Evolutionary conservation across 2,888 invertebrate genomes (phyloP), one percentile per base, ranked within the genome.

Genomic region (Pyrrhia umbra): DNA sequence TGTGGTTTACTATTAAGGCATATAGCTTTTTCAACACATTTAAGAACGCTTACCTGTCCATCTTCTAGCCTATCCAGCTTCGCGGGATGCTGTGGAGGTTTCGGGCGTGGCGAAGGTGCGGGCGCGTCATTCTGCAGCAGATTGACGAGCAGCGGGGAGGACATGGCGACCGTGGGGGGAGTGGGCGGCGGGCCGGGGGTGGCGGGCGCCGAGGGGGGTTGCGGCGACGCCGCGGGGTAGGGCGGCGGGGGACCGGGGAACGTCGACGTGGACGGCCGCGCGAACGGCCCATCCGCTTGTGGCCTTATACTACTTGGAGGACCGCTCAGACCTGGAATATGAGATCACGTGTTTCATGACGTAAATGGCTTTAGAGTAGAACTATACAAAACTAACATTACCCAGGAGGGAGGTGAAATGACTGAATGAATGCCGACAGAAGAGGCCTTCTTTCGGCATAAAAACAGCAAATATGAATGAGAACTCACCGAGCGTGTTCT

Each of bases 101-200:
- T 91, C 75, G 89, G 69, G 58, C 90, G 72, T 8, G 90, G 90
- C 73, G 90, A 88, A 59, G 91, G 91, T 72, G 91, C 89, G 30
- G 90, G 94, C 68, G 95, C 97, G 85, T 98, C 98, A 86, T 98
- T 98, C 94, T 99, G 98, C 81, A 99, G 95, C 78, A 99, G 93
- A 91, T 99, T 99, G 30, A 99, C 99, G 75, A 99, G 95, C 77
- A 99, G 94, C 20, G 99, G 99, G 86, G 98, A 98, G 75, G 97
- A 98, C 90, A 97, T 96, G 60, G 97, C 97, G 77, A 97, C 97
- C 70, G 96, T 79, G 34, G 91, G 88, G 79, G 85, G 64, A 79
- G 86, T 43, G 73, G 78, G 63, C 55, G 83, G 66, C 62, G 79
- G 67, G 55, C 79, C 65, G 67, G 75, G 49, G n/a, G 55, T 18